Evolutionary conservation across 2,797 vertebrate genomes (phyloP).

Genomic region (Peromyscus eremicus): DNA sequence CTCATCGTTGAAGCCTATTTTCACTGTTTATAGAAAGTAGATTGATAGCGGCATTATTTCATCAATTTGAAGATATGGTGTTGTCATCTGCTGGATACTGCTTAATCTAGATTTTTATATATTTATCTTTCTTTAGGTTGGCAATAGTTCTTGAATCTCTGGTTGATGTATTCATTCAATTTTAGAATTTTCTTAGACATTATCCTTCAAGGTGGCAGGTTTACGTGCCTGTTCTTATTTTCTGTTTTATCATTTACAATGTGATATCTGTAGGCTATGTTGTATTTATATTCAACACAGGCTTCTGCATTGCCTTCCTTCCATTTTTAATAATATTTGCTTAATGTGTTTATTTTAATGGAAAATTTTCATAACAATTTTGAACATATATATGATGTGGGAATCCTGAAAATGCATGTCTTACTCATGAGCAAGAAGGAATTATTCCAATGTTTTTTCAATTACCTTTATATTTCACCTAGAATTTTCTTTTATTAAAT

Average conservation of each 20-base stretch:
- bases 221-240: not conserved
- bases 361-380: not conserved
- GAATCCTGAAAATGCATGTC: not conserved
- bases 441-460: not conserved
- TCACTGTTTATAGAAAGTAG: not conserved
- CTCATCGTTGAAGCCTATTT: not conserved
- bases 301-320: not conserved
- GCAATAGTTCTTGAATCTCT: not conserved
- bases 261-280: not conserved
- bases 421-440: not conserved
- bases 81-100: not conserved
- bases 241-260: not conserved
- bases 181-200: not conserved
- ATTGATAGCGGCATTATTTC: not conserved
- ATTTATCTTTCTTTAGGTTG: conserved; percentile 12
- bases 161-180: not conserved
- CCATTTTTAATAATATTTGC: not conserved
- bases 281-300: not conserved
- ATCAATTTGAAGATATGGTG: not conserved
- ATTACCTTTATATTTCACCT: not conserved
- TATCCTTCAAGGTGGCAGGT: not conserved
- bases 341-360: not conserved
- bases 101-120: conserved; percentile 1
- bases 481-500: not conserved
- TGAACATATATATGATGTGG: not conserved